These are phyloP conservation scores for Acrossocheilus fasciatus DNA, from an alignment of 2,797 vertebrate genomes.

Conservation along the genomic window DNA sequence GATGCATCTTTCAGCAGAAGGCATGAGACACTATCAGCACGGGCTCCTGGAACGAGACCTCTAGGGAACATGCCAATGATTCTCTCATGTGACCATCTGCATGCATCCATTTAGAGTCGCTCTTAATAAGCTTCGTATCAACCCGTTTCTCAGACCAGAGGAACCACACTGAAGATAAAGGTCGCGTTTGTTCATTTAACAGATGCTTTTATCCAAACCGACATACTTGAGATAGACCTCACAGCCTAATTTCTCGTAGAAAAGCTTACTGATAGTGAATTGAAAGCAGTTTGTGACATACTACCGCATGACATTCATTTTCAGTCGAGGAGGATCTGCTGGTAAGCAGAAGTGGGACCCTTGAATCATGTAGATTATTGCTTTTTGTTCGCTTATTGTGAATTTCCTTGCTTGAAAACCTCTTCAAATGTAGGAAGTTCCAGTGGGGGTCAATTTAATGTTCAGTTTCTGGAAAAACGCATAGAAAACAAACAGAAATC, in stretches of 20 bases:
- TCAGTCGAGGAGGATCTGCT: background rate
- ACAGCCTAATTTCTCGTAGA: background rate
- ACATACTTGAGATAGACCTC: background rate
- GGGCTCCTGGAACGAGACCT: background rate
- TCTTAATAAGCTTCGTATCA: background rate
- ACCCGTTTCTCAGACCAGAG: background rate
- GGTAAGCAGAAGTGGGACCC: constrained; percentile 1
- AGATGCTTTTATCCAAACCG: background rate
- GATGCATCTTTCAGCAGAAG: background rate
- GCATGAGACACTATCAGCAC: background rate
- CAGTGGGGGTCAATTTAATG: background rate
- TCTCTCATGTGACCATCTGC: background rate
- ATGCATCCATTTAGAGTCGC: background rate
- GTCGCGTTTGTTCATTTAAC: background rate
- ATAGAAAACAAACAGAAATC: background rate
- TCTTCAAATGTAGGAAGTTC: background rate
- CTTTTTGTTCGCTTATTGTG: background rate
- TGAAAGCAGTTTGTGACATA: background rate
- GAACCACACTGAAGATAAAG: background rate
- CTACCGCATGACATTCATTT: background rate
- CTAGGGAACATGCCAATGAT: background rate
- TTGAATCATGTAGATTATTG: background rate
- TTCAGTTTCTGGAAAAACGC: background rate
- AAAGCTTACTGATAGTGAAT: background rate
- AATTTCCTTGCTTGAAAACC: background rate